Base-by-base conservation (phyloP, 2,888 invertebrate species). In the Ptilodon capucinus region DNA sequence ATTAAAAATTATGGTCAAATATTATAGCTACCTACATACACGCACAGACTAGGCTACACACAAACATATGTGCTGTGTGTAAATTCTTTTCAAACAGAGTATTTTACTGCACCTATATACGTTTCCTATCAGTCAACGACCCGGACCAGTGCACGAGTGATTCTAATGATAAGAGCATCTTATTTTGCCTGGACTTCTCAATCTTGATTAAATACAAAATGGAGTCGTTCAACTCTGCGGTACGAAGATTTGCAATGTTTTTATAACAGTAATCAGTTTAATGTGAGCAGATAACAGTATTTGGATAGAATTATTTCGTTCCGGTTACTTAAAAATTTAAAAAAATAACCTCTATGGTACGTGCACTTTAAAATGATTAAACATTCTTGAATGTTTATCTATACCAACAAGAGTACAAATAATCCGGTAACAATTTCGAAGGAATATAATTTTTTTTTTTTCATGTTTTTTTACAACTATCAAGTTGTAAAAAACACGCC, bases 121-220 rank as follows among this genome's bases (percentile, higher is more conserved):
- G 3, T 28, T 28, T 1, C 28, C 7, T 36, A 17, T 36, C 35
- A 7, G 35, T 18, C 35, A 36, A 17, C 14, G 16, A 18, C 17
- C 35, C 35, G 34, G 7, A 11, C 9, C 13, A 5, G 14, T 36
- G 17, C 9, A 8, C 5, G 35, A 28, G 35, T 35, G 35, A 17
- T 17, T 34, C 34, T 14, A 14, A 14, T 34, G 34, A 34, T 34
- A 34, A 0, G 16, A 34, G 34, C 36, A 19, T 23, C 39, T 39
- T 3, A 2, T 21, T 39, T 21, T 39, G 21, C 21, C 39, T 21
- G 8, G 39, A 11, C 2, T n/a, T 39, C 14, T 14, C 13, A 21
- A 39, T 39, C 39, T 39, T 39, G 39, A 39, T 39, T 23, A 39
- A 39, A 39, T 21, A 36, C 18, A 6, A 36, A 39, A 39, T 23